Conservation (phyloP, 2,797 vertebrate species). For the Mormyrus hasselquistii region DNA sequence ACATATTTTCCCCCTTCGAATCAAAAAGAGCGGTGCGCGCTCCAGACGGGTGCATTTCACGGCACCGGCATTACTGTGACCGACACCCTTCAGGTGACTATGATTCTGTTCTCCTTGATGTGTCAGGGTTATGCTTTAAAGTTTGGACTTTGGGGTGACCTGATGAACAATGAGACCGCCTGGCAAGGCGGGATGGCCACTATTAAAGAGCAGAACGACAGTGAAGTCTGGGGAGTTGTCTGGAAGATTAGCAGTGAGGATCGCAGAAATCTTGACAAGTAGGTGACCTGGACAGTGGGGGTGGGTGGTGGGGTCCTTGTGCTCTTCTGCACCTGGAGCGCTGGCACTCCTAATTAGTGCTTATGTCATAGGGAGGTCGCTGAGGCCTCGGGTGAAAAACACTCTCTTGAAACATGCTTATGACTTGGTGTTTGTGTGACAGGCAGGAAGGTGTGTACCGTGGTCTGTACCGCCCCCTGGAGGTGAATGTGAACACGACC, state of each 20-base stretch:
- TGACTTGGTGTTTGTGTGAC: neutral
- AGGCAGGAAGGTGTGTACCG: conserved; percentile 60
- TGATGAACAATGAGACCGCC: conserved; percentile 32
- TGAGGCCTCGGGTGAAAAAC: neutral
- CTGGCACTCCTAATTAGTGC: neutral
- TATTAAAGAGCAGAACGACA: conserved; percentile 67
- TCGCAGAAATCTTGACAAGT: conserved; percentile 77
- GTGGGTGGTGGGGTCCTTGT: neutral
- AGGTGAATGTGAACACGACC: conserved; percentile 56
- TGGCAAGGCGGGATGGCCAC: conserved; percentile 89
- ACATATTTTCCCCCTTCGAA: too few relatives aligned
- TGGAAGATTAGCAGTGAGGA: conserved; percentile 75
- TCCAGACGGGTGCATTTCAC: too few relatives aligned
- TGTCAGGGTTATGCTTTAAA: conserved; percentile 75
- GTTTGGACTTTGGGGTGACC: conserved; percentile 69
- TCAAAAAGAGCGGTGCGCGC: too few relatives aligned
- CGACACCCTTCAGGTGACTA: neutral
- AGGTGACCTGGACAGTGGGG: conserved; percentile 41
- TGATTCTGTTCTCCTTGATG: neutral
- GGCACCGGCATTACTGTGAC: neutral
- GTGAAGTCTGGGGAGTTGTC: conserved; percentile 88
- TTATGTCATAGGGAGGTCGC: neutral
- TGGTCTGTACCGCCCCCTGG: conserved; percentile 53
- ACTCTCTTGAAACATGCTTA: neutral
- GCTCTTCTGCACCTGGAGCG: too few relatives aligned